Evolutionary conservation across 2,113 vertebrate species (phyloP), one percentile per base, ranked within the genome.

Genomic region (Haliaeetus leucogaster): DNA sequence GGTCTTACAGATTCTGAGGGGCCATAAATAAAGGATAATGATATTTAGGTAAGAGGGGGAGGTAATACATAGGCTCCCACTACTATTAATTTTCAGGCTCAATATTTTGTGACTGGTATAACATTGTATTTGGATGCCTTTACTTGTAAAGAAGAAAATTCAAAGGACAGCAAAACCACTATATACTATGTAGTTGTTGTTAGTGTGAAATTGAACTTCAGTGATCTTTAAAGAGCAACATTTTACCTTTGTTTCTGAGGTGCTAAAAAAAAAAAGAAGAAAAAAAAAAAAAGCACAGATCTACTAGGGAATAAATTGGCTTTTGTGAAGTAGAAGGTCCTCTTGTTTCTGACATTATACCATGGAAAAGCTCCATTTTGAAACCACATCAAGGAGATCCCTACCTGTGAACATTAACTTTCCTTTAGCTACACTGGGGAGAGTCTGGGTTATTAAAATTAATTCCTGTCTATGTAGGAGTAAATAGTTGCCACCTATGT

Each of bases 21-120:
- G 62, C 62, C 84, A 80, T 96, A 97, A 97, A 97, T 96, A 93
- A 89, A 82, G 91, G 86, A 95, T 70, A 96, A 96, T 95, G 78
- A 83, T 96, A 96, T 97, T 97, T 97, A 91, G 81, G 74, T 80
- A 95, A 90, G 85, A 92, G 92, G 29, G 62, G 81, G 66, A 87
- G 62, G 32, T 22, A 93, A 84, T 63, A 36, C 20, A 2, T 16
- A 38, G 21, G 11, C 14, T 93, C 66, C 42, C 26, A 8, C 25
- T 2, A 16, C 86, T 73, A 82, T 91, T 87, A 91, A 95, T 97
- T 97, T 91, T 62, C 81, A 85, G 20, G 2, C 36, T 94, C 6
- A 1, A 32, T 42, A 22, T 80, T 87, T 78, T 42, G 73, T 79
- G 93, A 50, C 66, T 30, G 76, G 25, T 29, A 13, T 6, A 15